These are phyloP conservation scores for Ondatra zibethicus DNA, from an alignment of 2,113 vertebrate species.

Conservation along the genomic window DNA sequence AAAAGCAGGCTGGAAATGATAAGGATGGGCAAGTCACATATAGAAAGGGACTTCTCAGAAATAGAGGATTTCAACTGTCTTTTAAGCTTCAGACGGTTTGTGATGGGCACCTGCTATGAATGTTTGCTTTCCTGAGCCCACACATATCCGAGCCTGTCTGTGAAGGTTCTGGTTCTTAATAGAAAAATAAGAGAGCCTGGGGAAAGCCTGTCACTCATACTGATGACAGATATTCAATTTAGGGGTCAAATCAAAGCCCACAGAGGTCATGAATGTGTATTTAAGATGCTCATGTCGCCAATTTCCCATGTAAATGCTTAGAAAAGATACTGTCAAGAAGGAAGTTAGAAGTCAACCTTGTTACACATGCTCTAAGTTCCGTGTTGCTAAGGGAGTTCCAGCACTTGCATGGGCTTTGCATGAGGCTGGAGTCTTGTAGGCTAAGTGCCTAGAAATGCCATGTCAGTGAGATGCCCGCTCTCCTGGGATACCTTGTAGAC, in stretches of 20 bases:
- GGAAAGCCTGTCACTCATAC: neutral
- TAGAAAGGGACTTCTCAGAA: neutral
- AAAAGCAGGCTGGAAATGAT: neutral
- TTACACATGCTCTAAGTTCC: neutral
- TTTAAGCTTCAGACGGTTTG: neutral
- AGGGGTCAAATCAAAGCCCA: neutral
- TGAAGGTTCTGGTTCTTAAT: neutral
- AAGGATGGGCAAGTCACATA: neutral
- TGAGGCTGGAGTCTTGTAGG: neutral
- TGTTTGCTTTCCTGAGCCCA: neutral
- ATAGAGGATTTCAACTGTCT: neutral
- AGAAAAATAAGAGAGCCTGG: neutral
- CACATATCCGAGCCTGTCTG: neutral
- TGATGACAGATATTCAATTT: neutral
- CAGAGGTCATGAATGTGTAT: neutral
- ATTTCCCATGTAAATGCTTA: no score
- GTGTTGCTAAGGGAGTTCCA: neutral
- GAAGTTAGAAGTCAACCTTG: neutral
- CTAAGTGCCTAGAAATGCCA: neutral
- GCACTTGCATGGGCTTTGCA: accelerated
- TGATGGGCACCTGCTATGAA: neutral
- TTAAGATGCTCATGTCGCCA: neutral
- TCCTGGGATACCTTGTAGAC: slow-evolving; percentile 9
- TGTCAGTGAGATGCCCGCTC: neutral
- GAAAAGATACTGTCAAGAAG: neutral